phyloP scores from a whole-genome alignment of 2,888 invertebrate species.

The Nowickia ferox region DNA sequence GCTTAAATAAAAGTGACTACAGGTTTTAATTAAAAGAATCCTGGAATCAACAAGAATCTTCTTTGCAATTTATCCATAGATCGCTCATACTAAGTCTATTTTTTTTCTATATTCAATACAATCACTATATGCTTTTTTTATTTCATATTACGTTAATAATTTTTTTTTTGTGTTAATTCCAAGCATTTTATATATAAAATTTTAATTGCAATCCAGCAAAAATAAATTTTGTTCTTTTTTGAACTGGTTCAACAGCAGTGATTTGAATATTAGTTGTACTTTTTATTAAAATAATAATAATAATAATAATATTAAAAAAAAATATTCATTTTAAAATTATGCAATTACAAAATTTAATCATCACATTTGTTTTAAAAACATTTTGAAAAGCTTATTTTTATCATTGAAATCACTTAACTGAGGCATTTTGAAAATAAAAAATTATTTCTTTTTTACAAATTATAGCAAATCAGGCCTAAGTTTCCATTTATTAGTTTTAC shows the following conservation, averaged over 20 bases:
- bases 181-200: slow-evolving; percentile 32
- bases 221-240: background rate
- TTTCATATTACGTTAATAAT: background rate
- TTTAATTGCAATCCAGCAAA: slow-evolving; percentile 5
- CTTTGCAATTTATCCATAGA: slow-evolving; percentile 3
- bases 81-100: background rate
- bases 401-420: slow-evolving; percentile 55
- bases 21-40: background rate
- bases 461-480: slow-evolving; percentile 25
- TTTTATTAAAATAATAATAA: slow-evolving; percentile 23
- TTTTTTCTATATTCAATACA: background rate
- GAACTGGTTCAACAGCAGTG: slow-evolving; percentile 2
- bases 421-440: slow-evolving; percentile 8
- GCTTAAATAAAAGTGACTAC: background rate
- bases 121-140: background rate
- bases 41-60: slow-evolving; percentile 16
- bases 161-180: slow-evolving; percentile 18
- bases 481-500: slow-evolving; percentile 49
- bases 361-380: slow-evolving; percentile 67
- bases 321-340: slow-evolving; percentile 29
- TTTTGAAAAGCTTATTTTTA: slow-evolving; percentile 57
- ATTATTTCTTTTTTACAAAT: slow-evolving; percentile 9
- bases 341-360: slow-evolving; percentile 47
- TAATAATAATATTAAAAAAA: slow-evolving; percentile 10
- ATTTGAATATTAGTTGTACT: slow-evolving; percentile 42